Base-by-base conservation (phyloP, 2,797 vertebrate genomes). In the Epinephelus awoara region DNA sequence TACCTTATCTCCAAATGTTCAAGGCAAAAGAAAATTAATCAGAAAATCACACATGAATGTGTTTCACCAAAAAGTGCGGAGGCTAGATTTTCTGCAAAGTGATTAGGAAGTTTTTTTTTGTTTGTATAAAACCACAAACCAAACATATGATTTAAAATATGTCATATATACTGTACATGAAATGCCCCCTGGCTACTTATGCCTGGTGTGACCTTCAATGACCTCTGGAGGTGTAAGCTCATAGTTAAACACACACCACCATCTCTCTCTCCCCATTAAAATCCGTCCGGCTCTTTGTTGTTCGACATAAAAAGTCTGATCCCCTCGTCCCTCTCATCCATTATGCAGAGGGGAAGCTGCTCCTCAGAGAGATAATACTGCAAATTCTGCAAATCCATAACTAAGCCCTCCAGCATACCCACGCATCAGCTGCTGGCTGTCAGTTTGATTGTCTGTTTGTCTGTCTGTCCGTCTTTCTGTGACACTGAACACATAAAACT, bases 371-470 rank as follows among this genome's bases (percentile, higher is more conserved):
- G 77, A 82, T 80, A 85, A 89, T 77, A 73, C 85, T 87, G 85
- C 91, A 89, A 89, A 88, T 84, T 85, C 88, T 88, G 86, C 85
- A 88, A 79, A 90, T 91, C 88, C 88, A 88, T 85, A 77, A 85
- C 85, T 82, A 85, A 85, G 75, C 84, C 61, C 78, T 58, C n/a
- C 67, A 82, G 83, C 79, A 75, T 67, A 65, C 77, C 80, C 78
- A 80, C 55, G 55, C 78, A 82, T 80, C 75, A 59, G 70, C 88
- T 80, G 69, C 81, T 71, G 75, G 63, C 78, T 85, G 87, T 86
- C 85, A 81, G 58, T 75, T 17, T 68, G 54, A 75, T 46, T 47
- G 72, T 72, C 63, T 63, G 65, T 59, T 79, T 47, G 69, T 76
- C 77, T 9, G 0, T 46, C 65, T 3, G 1, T 61, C 83, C 23